phyloP scores from a whole-genome alignment of 2,113 vertebrate genomes.

The Vanacampus margaritifer region DNA sequence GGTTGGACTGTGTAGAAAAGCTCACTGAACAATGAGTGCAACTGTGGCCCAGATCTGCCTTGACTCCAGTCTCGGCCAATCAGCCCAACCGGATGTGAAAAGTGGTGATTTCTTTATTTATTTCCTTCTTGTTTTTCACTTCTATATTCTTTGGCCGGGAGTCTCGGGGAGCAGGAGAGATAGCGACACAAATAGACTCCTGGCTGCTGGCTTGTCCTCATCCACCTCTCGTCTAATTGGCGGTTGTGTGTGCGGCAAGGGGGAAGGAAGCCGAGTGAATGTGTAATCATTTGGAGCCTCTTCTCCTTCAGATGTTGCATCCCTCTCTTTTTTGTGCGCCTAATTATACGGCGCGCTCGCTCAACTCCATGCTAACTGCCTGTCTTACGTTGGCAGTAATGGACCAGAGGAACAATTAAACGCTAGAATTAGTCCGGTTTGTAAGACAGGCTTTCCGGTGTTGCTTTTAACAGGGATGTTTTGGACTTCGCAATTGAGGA shows the following conservation, averaged over 20 bases:
- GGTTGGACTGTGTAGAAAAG: constrained; percentile 95
- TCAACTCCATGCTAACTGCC: constrained; percentile 57
- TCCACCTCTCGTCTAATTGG: constrained; percentile 75
- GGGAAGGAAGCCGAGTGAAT: constrained; percentile 76
- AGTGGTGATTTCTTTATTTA: constrained; percentile 56
- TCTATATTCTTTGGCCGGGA: constrained; percentile 54
- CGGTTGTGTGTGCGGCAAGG: constrained; percentile 72
- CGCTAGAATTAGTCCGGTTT: constrained; percentile 15
- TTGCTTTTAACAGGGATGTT: constrained; percentile 31
- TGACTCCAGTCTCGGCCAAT: constrained; percentile 58
- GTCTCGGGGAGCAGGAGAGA: constrained; percentile 47
- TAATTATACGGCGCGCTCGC: constrained; percentile 71
- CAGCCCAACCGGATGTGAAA: constrained; percentile 56
- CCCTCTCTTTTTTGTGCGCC: constrained; percentile 73
- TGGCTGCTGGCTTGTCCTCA: constrained; percentile 68
- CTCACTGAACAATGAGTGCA: constrained; percentile 99
- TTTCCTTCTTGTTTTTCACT: constrained; percentile 62
- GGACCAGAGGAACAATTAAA: constrained; percentile 36
- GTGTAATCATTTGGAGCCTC: constrained; percentile 78
- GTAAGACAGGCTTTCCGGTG: constrained; percentile 4
- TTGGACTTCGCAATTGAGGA: constrained; percentile 25
- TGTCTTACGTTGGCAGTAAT: constrained; percentile 31
- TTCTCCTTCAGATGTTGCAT: constrained; percentile 72
- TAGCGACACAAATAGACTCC: constrained; percentile 70
- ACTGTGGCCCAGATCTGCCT: constrained; percentile 89